Evolutionary conservation across 2,797 vertebrate species (phyloP), one percentile per base, ranked within the genome.

Genomic region (Discoglossus pictus): DNA sequence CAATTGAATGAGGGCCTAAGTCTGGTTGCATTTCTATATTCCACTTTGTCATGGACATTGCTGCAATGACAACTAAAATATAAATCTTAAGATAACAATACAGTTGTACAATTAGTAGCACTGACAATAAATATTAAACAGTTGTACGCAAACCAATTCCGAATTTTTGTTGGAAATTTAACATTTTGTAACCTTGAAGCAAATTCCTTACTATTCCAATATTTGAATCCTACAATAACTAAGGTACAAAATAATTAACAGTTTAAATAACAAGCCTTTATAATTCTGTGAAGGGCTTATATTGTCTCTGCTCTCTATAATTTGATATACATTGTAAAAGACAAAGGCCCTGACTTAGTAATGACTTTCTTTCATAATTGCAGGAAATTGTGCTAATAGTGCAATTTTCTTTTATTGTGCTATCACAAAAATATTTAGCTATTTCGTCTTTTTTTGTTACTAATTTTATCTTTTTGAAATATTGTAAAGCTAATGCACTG

Each of bases 321-420:
- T 71, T 71, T 71, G 36, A 63, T 63, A 64, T 71, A 71, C 58
- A 71, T 71, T 71, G 68, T 71, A 64, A 36, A 54, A 64, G 60
- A 71, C 68, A 71, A 71, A 71, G 68, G 68, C 23, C 68, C 52
- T 71, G 68, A 71, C 68, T 63, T 71, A 64, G 60, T 63, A 71
- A 71, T 71, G 68, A 71, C 61, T 70, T 63, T 70, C 54, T 51
- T 55, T 68, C 68, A 71, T 71, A 71, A 71, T 71, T 71, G 60
- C 61, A 71, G 68, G 68, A 63, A 64, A 71, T 64, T 64, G 60
- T 71, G 60, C 68, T 71, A 71, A 63, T 63, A 63, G 68, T 64
- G 52, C 61, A 71, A 71, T 71, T 71, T 71, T 71, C 68, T 61
- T 38, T 71, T 60, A 71, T 71, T 63, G 68, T 43, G 35, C 67